These are phyloP conservation scores for Epizoanthus stellaris DNA, from an alignment of 92 coral and sea anemone genomes.

Conservation along the genomic window DNA sequence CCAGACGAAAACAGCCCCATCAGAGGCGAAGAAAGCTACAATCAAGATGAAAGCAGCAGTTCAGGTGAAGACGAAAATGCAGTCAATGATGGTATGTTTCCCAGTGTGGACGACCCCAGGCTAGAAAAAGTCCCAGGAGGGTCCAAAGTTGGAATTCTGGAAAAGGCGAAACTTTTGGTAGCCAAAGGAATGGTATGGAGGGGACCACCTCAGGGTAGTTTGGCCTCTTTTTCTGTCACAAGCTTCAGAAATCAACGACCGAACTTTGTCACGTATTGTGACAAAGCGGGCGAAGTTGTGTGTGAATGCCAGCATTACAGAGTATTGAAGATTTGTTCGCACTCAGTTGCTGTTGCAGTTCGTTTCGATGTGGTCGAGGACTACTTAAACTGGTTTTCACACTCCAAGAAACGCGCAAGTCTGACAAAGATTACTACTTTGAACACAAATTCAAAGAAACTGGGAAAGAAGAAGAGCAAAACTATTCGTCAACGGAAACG, in stretches of 20 bases:
- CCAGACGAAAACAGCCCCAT: too few species aligned
- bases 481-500: too few species aligned
- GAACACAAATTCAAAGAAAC: too few species aligned
- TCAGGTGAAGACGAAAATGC: too few species aligned
- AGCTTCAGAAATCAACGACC: constrained; percentile 45
- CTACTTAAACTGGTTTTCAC: too few species aligned
- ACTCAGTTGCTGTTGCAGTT: constrained; percentile 25
- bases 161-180: constrained; percentile 8
- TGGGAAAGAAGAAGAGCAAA: too few species aligned
- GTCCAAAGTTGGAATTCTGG: neutral
- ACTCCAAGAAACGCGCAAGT: too few species aligned
- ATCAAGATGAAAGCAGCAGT: neutral
- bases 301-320: constrained; percentile 47
- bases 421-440: too few species aligned
- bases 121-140: neutral
- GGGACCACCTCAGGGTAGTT: constrained; percentile 42
- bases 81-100: neutral
- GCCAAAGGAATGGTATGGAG: constrained; percentile 33
- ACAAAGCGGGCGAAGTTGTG: constrained; percentile 17
- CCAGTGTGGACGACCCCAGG: constrained; percentile 13
- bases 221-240: constrained; percentile 22
- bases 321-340: constrained; percentile 34
- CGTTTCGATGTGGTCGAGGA: neutral
- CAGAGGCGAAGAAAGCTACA: too few species aligned
- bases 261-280: constrained; percentile 2